Percentiles rank a stretch among this genome's conserved stretches.
These are phyloP conservation scores for Chaetura pelagica DNA, from an alignment of 2,113 vertebrate species.

Conservation along the genomic window DNA sequence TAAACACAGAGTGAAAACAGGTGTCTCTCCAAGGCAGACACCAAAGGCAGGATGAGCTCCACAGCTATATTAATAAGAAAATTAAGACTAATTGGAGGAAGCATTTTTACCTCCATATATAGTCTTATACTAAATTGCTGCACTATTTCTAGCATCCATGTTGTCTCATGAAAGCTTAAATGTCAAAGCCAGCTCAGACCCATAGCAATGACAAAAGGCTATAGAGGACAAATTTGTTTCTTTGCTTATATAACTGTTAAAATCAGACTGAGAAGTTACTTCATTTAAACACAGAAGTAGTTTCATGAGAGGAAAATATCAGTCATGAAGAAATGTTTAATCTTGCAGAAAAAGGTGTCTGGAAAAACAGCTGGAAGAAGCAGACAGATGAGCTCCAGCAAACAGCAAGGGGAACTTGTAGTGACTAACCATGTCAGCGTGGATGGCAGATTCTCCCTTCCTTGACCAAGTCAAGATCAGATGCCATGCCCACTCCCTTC, in stretches of 20 bases:
- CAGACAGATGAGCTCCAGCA: background rate
- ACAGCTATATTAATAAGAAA: background rate
- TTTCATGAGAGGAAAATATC: background rate
- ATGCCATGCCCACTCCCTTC: background rate
- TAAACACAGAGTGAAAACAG: background rate
- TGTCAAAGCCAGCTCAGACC: background rate
- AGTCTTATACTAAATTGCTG: background rate
- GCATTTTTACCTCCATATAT: background rate
- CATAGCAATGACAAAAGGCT: background rate
- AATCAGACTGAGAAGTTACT: background rate
- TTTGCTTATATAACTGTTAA: background rate
- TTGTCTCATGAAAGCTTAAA: background rate
- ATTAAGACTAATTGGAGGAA: conserved; percentile 16
- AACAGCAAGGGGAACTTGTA: background rate
- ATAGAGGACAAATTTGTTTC: background rate
- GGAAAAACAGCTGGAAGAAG: background rate
- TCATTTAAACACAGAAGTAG: background rate
- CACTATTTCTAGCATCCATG: background rate
- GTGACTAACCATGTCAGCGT: fast-evolving
- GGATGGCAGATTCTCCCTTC: background rate
- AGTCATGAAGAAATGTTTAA: background rate
- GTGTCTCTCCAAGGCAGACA: background rate
- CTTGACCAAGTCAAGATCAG: background rate
- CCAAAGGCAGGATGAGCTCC: background rate
- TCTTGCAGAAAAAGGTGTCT: background rate